Evolutionary conservation across 1,140 invertebrate genomes (phyloP).

Genomic region (Phthorimaea operculella): DNA sequence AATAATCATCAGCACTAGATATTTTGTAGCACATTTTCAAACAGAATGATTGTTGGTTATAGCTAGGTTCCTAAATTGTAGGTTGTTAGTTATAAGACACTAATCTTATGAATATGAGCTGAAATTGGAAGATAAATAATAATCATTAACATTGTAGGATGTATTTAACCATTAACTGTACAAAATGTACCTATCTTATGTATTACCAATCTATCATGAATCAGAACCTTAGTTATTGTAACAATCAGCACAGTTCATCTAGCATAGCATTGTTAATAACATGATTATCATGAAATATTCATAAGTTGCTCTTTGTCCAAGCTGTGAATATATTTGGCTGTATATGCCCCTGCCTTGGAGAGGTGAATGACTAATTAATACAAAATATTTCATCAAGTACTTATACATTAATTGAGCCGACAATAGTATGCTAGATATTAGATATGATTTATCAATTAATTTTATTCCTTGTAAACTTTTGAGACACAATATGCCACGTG

Average conservation of each 20-base stretch:
- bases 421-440: slow-evolving; percentile 53
- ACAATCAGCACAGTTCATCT: too few relatives aligned
- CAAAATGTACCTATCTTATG: too few relatives aligned
- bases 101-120: slow-evolving; percentile 66
- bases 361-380: too few relatives aligned
- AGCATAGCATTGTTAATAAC: neutral
- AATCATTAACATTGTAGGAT: slow-evolving; percentile 15
- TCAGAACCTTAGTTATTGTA: too few relatives aligned
- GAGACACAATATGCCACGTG: slow-evolving; percentile 61
- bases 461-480: slow-evolving; percentile 64
- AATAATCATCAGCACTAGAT: neutral
- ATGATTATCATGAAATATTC: neutral
- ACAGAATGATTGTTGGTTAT: neutral
- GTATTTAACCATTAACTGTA: slow-evolving; percentile 4
- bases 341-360: too few relatives aligned
- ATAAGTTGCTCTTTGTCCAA: neutral
- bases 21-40: neutral
- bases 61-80: neutral
- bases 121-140: slow-evolving; percentile 29
- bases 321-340: too few relatives aligned
- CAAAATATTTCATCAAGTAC: too few relatives aligned
- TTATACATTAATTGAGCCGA: slow-evolving; percentile 17
- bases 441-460: slow-evolving; percentile 29
- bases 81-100: slow-evolving; percentile 27
- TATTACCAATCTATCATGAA: too few relatives aligned